Evolutionary conservation across 2,888 invertebrate genomes (phyloP), one percentile per base, ranked within the genome.

Genomic region (Thumatha senex): DNA sequence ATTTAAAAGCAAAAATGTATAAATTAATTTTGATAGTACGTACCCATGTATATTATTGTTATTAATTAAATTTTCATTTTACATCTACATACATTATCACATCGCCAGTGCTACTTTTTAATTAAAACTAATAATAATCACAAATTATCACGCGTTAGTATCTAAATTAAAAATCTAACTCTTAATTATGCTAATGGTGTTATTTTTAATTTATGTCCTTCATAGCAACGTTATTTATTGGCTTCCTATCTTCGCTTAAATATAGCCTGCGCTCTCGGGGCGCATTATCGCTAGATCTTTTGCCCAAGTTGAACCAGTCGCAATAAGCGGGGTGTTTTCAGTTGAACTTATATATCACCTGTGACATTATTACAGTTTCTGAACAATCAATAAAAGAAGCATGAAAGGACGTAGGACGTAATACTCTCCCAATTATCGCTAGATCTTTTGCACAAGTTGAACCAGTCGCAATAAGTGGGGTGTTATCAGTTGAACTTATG

Each of bases 111-210:
- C n/a, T n/a, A 30, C 30, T 10, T 31, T 41, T 51, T 56, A 51
- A 55, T 56, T 46, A 55, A 24, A 59, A 62, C 54, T 51, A 63
- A 41, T 58, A 58, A 60, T 54, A 54, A 18, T 8, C 63, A 56
- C 46, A 33, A 39, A 62, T 72, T 68, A 67, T 46, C 47, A 59
- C 64, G 52, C 44, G 46, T 54, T 42, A 49, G 52, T 64, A 82
- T 83, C 80, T 80, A 74, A 82, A 82, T 82, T 77, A 79, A 80
- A 80, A 76, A 78, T 80, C 78, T 74, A 61, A 77, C 72, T 76
- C 77, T 73, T 74, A 78, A 77, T 80, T 77, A 74, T 66, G 54
- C 69, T 74, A 71, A 75, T 74, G 69, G 74, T 65, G 55, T 49
- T 43, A 33, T 56, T 36, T 45, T 48, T 30, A 41, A 56, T 52